Evolutionary conservation across 2,888 invertebrate species (phyloP).

Genomic region (Phaedon cochleariae): DNA sequence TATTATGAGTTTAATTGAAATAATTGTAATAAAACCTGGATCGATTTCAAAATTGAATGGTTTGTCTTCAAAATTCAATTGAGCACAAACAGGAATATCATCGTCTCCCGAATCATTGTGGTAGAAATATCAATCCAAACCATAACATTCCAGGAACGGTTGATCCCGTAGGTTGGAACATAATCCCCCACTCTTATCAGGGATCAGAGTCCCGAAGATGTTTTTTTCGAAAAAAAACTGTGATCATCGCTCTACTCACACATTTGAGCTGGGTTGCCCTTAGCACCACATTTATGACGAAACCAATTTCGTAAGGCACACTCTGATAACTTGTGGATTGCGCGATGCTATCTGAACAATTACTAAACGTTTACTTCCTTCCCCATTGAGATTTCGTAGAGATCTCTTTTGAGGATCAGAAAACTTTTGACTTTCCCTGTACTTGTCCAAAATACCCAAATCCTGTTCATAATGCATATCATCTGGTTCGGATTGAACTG

Average conservation of each 20-base stretch:
- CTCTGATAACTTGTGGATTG: neutral
- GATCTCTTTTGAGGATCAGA: neutral
- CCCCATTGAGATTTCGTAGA: neutral
- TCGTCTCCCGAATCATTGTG: neutral
- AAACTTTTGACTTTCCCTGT: neutral
- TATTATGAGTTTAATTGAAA: neutral
- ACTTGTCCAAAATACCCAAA: neutral
- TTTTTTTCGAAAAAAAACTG: neutral
- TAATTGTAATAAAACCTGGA: neutral
- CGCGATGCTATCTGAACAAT: neutral
- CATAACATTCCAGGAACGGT: neutral
- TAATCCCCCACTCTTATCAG: neutral
- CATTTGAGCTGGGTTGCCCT: neutral
- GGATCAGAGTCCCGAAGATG: constrained; percentile 8
- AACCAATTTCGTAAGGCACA: neutral
- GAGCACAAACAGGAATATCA: neutral
- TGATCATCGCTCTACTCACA: neutral
- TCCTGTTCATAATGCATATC: neutral
- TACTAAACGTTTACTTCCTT: neutral
- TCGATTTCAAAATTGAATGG: neutral
- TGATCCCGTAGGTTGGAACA: neutral
- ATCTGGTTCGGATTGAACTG: neutral
- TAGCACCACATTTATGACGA: neutral
- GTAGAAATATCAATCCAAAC: neutral
- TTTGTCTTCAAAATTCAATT: neutral